Evolutionary conservation across 2,797 vertebrate genomes (phyloP), one percentile per base, ranked within the genome.

Genomic region (Odontamblyopus rebecca): DNA sequence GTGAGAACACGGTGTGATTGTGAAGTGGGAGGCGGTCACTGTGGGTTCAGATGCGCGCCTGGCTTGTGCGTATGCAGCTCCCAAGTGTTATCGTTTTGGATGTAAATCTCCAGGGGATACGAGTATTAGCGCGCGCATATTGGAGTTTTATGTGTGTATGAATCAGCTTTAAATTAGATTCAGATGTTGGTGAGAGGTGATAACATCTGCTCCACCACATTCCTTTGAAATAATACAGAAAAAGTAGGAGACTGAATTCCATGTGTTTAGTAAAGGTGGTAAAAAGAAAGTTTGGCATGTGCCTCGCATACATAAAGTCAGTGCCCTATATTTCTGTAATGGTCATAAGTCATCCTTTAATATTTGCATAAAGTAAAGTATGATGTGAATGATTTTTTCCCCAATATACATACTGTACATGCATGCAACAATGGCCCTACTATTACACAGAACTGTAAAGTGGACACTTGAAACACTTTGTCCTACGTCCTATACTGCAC

Each of bases 1-100:
- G 77, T 23, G 72, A 78, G 73, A 13, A 72, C 70, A 54, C 41
- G 8, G 61, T 35, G 69, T 50, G 70, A 29, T 41, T 27, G 76
- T 30, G 78, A 5, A 44, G 68, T 35, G 74, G 56, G 69, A 76
- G 71, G 73, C 56, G 73, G 73, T 26, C 41, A 9, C 30, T 3
- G 26, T 18, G 26, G 15, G 64, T 51, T 82, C 65, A 72, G 53
- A 67, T 30, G 38, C 56, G 32, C 65, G 48, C 65, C 27, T 19
- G 16, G 44, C 65, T 29, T 30, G 23, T 32, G 48, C 15, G 29
- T 16, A 2, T 16, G 9, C 18, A 29, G 63, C 26, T 50, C 13
- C 26, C 18, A 6, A 48, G 30, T 15, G 12, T 51, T n/a, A 27
- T 50, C 38, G 5, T 62, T 57, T 19, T 23, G 7, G 44, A 69